Percentiles rank a stretch among this genome's conserved stretches.
Evolutionary conservation across 1,140 invertebrate species (phyloP).

Genomic region (Heterodera carotae): DNA sequence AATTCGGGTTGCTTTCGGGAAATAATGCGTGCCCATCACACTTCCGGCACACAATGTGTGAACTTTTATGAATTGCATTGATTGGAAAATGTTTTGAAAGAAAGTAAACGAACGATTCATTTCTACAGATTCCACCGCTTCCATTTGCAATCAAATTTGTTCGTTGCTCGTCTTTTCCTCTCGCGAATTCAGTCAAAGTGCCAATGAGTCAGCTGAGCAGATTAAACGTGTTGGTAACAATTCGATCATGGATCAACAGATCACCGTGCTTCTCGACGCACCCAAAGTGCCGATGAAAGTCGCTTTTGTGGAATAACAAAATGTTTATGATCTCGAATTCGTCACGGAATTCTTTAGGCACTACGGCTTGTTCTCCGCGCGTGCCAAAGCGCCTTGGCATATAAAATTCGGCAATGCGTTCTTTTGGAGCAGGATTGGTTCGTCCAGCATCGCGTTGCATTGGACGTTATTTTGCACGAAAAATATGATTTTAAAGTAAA

Average conservation of each 20-base stretch:
- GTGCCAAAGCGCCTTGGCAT: constrained; percentile 52
- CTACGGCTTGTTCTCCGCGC: constrained; percentile 45
- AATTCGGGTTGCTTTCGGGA: not conserved
- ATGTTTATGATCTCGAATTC: not conserved
- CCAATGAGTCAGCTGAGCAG: not conserved
- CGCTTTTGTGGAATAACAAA: not conserved
- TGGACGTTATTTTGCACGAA: constrained; percentile 49
- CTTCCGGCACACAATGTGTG: constrained; percentile 8
- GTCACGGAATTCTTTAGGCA: constrained; percentile 8
- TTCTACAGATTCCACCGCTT: constrained; percentile 39
- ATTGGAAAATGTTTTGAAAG: constrained; percentile 37
- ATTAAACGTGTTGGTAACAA: not conserved
- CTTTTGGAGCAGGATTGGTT: constrained; percentile 46
- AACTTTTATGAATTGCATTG: constrained; percentile 8
- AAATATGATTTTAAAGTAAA: constrained; percentile 50
- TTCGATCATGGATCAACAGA: constrained; percentile 21
- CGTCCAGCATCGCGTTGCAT: constrained; percentile 41
- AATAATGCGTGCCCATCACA: not conserved
- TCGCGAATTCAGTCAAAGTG: constrained; percentile 34
- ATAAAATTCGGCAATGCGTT: constrained; percentile 49
- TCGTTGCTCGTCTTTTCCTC: constrained; percentile 46
- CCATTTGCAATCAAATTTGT: constrained; percentile 51
- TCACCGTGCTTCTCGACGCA: constrained; percentile 50
- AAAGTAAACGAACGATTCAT: too few relatives aligned
- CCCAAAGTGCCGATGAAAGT: constrained; percentile 44